A percentile compares a stretch with the other conserved stretches of the same genome.
Evolutionary conservation across 2,797 vertebrate genomes (phyloP).

Genomic region (Pogoniulus pusillus): DNA sequence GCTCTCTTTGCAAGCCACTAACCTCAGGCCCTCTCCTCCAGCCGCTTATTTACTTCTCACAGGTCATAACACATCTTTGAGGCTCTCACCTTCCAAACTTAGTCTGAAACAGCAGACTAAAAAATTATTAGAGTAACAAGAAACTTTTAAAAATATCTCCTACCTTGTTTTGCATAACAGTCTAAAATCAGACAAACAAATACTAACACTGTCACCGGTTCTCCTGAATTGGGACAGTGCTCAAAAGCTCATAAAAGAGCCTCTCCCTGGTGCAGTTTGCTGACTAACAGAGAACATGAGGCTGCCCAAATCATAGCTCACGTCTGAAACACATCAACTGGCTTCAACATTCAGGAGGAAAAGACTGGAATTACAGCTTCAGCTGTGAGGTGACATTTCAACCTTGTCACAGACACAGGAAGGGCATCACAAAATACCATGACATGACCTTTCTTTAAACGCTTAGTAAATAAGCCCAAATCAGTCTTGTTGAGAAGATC

Average conservation of each 20-base stretch:
- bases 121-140: background rate
- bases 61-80: accelerated
- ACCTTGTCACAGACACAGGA: background rate
- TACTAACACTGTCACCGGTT: no score
- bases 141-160: background rate
- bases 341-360: background rate
- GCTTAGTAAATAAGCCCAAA: background rate
- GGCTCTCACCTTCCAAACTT: background rate
- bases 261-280: background rate
- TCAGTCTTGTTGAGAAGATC: background rate
- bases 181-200: background rate
- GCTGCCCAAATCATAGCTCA: background rate
- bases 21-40: background rate
- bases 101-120: background rate
- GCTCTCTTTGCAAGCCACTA: accelerated
- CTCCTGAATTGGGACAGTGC: background rate
- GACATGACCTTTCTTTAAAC: accelerated
- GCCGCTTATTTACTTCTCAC: background rate
- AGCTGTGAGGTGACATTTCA: background rate
- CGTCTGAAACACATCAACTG: background rate
- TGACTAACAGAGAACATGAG: background rate
- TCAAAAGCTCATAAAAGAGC: no score
- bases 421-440: background rate
- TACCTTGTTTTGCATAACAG: background rate
- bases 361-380: background rate